phyloP scores from a whole-genome alignment of 2,888 invertebrate genomes.

The Drosophila subsilvestris region DNA sequence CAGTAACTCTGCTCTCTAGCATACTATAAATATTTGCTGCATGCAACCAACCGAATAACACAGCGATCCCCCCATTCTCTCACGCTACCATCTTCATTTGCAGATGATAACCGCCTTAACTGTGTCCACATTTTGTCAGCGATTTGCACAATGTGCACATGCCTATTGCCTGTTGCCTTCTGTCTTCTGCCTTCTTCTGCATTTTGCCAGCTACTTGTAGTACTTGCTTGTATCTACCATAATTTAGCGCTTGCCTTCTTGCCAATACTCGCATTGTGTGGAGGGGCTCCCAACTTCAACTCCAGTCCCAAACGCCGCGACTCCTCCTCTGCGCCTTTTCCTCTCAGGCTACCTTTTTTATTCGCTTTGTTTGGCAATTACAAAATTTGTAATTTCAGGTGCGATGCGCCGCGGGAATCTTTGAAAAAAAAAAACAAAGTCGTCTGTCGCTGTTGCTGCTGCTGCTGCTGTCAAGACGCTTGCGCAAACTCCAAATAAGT shows the following conservation, averaged over 20 bases:
- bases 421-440: constrained; percentile 8
- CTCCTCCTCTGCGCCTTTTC: constrained; percentile 19
- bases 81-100: constrained; percentile 32
- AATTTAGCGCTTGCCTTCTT: constrained; percentile 62
- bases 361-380: constrained; percentile 76
- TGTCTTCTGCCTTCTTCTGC: constrained; percentile 2
- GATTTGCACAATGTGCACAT: constrained; percentile 74
- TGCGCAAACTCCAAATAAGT: constrained; percentile 55
- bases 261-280: constrained; percentile 59
- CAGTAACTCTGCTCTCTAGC: too few relatives aligned
- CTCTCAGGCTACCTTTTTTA: constrained; percentile 11
- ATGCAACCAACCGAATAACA: neutral
- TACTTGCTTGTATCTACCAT: constrained; percentile 52
- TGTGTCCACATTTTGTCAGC: constrained; percentile 69
- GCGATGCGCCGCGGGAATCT: constrained; percentile 76
- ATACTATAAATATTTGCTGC: too few relatives aligned
- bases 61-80: constrained; percentile 8
- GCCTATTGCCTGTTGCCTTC: constrained; percentile 26
- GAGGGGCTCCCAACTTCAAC: constrained; percentile 5
- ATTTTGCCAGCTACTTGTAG: constrained; percentile 46
- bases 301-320: constrained; percentile 7
- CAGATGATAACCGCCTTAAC: constrained; percentile 28
- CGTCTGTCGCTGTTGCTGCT: too few relatives aligned
- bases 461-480: constrained; percentile 26
- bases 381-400: constrained; percentile 73